These are phyloP conservation scores for Gasterosteus aculeatus DNA, from an alignment of 2,113 vertebrate genomes.

Conservation along the genomic window DNA sequence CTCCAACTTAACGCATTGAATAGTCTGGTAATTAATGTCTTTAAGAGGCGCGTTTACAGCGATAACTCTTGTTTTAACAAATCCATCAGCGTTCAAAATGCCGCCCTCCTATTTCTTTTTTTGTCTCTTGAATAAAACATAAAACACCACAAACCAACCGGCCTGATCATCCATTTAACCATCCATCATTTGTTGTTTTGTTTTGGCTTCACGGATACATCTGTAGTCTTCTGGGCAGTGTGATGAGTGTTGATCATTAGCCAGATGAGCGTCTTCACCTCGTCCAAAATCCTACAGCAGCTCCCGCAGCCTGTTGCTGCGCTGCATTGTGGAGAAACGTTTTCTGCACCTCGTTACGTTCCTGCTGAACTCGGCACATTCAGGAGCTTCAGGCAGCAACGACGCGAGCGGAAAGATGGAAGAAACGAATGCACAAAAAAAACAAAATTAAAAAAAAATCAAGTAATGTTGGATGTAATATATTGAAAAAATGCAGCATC, in stretches of 20 bases:
- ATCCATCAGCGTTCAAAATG: constrained; percentile 15
- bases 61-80: constrained; percentile 14
- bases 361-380: not conserved
- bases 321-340: not conserved
- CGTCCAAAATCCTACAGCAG: not conserved
- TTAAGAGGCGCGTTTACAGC: constrained; percentile 5
- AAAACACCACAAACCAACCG: constrained; percentile 9
- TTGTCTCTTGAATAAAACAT: constrained; percentile 13
- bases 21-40: constrained; percentile 22
- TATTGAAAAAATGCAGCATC: not conserved
- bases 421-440: not conserved
- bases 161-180: constrained; percentile 3
- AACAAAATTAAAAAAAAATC: not conserved
- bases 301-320: not conserved
- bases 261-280: constrained; percentile 6
- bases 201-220: not conserved
- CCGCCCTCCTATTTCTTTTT: constrained; percentile 40
- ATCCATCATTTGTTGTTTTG: not conserved
- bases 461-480: not conserved
- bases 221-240: constrained; percentile 6
- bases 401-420: not conserved
- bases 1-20: not conserved
- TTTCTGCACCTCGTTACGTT: not conserved
- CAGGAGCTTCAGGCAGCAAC: constrained; percentile 1
- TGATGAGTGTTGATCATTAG: not conserved